These are phyloP conservation scores for Parthenolecanium corni DNA, from an alignment of 2,888 invertebrate genomes.

Conservation along the genomic window DNA sequence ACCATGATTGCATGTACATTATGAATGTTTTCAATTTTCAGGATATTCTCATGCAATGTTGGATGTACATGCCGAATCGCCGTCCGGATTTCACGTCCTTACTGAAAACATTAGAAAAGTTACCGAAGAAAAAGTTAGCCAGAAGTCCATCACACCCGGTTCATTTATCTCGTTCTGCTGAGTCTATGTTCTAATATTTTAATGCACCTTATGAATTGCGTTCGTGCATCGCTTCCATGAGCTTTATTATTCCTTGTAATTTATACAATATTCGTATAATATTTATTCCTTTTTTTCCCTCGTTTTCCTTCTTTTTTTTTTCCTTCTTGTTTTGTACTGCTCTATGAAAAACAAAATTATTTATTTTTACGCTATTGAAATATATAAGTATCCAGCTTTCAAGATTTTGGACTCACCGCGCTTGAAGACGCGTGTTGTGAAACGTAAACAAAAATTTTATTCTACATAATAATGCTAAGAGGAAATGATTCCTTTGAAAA, in stretches of 20 bases:
- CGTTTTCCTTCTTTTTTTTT: not conserved
- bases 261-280: conserved; percentile 2
- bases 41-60: conserved; percentile 94
- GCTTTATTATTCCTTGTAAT: conserved; percentile 38
- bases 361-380: not conserved
- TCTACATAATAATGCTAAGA: not conserved
- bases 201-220: not conserved
- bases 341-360: not conserved
- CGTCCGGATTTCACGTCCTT: conserved; percentile 84
- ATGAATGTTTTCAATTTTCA: conserved; percentile 37
- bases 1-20: not conserved
- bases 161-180: conserved; percentile 88
- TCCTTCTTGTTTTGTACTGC: not conserved
- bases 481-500: not conserved
- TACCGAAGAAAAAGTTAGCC: conserved; percentile 89
- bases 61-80: conserved; percentile 75
- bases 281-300: not conserved
- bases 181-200: conserved; percentile 69
- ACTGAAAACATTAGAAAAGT: conserved; percentile 66
- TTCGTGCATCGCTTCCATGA: conserved; percentile 18
- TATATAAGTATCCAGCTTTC: not conserved
- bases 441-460: not conserved
- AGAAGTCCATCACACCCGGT: conserved; percentile 97
- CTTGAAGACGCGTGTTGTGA: conserved; percentile 5
- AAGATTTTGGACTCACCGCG: too few species aligned